Percentiles rank a stretch among this genome's conserved stretches.
Evolutionary conservation across 2,888 invertebrate genomes (phyloP).

Genomic region (Cremastobaeus sp.): DNA sequence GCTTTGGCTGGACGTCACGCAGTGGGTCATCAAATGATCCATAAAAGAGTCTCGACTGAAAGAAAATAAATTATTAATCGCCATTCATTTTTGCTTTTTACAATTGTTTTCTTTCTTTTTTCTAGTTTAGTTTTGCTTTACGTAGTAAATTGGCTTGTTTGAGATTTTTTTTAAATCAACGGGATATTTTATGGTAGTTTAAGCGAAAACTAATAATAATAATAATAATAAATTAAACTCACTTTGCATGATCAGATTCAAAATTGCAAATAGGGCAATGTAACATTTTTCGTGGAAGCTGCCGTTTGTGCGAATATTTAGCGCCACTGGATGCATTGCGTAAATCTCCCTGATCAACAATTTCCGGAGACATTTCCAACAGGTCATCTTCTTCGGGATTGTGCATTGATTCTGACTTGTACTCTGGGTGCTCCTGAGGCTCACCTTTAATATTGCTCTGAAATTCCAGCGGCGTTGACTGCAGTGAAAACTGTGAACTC

Average conservation of each 20-base stretch:
- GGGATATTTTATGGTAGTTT: no score
- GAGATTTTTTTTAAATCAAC: no score
- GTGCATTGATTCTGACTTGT: no score
- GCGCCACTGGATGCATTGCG: no score
- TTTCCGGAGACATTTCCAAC: no score
- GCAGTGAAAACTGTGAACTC: no score
- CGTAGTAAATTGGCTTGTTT: not conserved
- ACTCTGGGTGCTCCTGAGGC: no score
- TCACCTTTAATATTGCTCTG: no score
- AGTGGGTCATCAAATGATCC: slow-evolving; percentile 40
- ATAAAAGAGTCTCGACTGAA: slow-evolving; percentile 34
- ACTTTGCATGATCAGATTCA: slow-evolving; percentile 35
- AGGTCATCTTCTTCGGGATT: no score
- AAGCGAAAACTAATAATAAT: not conserved
- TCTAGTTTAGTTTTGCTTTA: not conserved
- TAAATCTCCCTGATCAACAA: no score
- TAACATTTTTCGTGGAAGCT: slow-evolving; percentile 18
- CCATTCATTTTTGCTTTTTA: not conserved
- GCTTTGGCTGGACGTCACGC: slow-evolving; percentile 13
- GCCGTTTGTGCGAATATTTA: no score
- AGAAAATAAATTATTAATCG: slow-evolving; percentile 2
- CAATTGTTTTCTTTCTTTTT: not conserved
- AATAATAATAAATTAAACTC: not conserved
- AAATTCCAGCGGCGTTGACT: no score
- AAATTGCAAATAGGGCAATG: slow-evolving; percentile 38